Base-by-base conservation (phyloP, 1,140 invertebrate genomes). In the Leucophenga varia region DNA sequence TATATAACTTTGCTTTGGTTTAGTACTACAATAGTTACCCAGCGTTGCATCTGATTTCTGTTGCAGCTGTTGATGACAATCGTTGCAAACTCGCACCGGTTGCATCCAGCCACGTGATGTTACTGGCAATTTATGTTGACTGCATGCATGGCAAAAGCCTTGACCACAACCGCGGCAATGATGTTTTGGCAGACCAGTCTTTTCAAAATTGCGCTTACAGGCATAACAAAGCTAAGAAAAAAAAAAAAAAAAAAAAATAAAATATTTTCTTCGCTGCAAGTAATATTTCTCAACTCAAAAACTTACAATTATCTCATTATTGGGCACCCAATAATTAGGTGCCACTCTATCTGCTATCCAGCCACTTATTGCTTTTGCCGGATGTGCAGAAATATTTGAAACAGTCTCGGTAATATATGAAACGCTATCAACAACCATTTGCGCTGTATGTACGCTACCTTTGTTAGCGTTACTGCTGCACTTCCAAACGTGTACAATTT, bases 401-500 rank as follows among this genome's bases (percentile, higher is more conserved):
- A 91, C 82, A 16, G 84, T 84, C 58, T 88, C 87, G 1, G 84
- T 83, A 17, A 93, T 64, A 53, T 85, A 86, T 3, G 81, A 80
- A 0, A 92, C 82, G 30, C 87, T 80, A 67, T 93, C 90, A 6
- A 93, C 61, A 0, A 92, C 79, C 64, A 84, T 83, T 59, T 89
- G 84, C 5, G 86, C 88, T 13, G 87, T 85, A 72, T 90, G 90
- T 45, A 84, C 79, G 13, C 82, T 79, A 1, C 50, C 51, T 18
- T 61, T 61, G 6, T 39, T 13, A 6, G 36, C 43, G 3, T 79
- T 75, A 74, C 79, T 88, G 21, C 49, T 87, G 71, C 82, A 82
- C 51, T 84, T 85, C 89, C 89, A 92, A n/a, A 91, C 84, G 61
- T 92, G 90, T 28, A 82, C 81, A 10, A 89, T 84, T 75, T 91